Base-by-base conservation (phyloP, 2,797 vertebrate genomes). In the Melanotaenia pygmaea region DNA sequence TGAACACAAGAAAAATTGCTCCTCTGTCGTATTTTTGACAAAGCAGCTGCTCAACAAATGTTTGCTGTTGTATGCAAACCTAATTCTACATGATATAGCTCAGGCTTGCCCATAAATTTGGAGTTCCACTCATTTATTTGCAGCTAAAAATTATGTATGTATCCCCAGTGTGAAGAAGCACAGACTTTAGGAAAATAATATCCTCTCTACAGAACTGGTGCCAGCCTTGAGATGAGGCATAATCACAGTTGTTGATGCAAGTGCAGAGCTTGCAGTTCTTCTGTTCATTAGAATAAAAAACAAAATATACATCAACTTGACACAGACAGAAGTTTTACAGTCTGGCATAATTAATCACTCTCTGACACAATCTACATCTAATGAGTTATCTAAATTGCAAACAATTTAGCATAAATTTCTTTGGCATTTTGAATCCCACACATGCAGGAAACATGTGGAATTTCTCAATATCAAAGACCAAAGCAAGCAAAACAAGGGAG, bases 271-370 rank as follows among this genome's bases (percentile, higher is more conserved):
- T 82, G 79, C 72, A 68, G 83, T 89, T 90, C 84, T 86, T 88
- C 82, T 88, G 86, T 93, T 94, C 88, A 94, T 94, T 94, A 89
- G 82, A 77, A 85, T 86, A 80, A 83, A 91, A 64, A 78, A 66
- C 81, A 83, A 85, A 89, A 84, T 91, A 93, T 94, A 91, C 87
- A 94, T 93, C 93, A 94, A 89, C 79, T 89, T 93, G 93, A 94
- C 93, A 93, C 89, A 91, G 93, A 91, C 92, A 94, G 91, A 94
- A 89, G 93, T 90, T 74, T 87, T 88, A 80, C 83, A 79, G 89
- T 91, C 85, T 86, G 86, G 86, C 84, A 87, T 93, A 93, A 94
- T 94, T 88, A 95, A 92, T 94, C 93, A 93, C 84, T 82, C 77
- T 59, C 68, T 83, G 88, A 88, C 93, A 92, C 79, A 74, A 82